Percentiles rank a stretch among this genome's conserved stretches.
phyloP scores from a whole-genome alignment of 2,797 vertebrate genomes.

The Siniperca obscura region DNA sequence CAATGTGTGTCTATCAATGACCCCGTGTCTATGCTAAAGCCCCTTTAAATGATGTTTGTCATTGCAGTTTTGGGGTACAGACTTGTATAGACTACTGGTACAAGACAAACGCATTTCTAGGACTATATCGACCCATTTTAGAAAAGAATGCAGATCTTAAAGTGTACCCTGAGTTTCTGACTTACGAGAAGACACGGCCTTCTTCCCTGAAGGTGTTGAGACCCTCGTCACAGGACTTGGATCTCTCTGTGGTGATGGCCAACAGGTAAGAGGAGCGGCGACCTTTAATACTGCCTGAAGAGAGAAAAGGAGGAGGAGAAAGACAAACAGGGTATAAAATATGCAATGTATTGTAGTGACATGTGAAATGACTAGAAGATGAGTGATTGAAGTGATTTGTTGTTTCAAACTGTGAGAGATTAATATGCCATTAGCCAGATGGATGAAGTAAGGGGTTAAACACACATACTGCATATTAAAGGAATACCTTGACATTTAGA shows the following conservation, averaged over 20 bases:
- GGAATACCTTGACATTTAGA: constrained; percentile 18
- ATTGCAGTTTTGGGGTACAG: neutral
- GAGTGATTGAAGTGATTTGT: neutral
- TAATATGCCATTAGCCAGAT: neutral
- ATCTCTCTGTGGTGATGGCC: constrained; percentile 95
- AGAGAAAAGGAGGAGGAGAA: neutral
- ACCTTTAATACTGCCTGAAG: constrained; percentile 90
- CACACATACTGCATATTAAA: neutral
- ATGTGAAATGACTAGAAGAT: neutral
- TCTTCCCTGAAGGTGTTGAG: constrained; percentile 95
- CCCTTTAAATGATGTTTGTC: neutral
- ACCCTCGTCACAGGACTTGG: constrained; percentile 97
- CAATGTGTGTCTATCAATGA: neutral
- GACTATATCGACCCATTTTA: neutral
- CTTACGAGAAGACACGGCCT: constrained; percentile 90
- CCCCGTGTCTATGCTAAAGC: neutral
- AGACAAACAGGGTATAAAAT: neutral
- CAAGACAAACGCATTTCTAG: neutral
- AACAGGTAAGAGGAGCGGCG: constrained; percentile 96
- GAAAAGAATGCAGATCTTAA: neutral
- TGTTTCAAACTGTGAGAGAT: constrained; percentile 5
- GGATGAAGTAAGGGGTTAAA: constrained; percentile 24
- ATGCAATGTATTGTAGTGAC: neutral
- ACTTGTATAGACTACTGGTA: neutral
- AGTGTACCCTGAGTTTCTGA: neutral